Percentiles rank a stretch among this genome's conserved stretches.
Evolutionary conservation across 2,113 vertebrate species (phyloP).

Genomic region (Phoenicopterus ruber): DNA sequence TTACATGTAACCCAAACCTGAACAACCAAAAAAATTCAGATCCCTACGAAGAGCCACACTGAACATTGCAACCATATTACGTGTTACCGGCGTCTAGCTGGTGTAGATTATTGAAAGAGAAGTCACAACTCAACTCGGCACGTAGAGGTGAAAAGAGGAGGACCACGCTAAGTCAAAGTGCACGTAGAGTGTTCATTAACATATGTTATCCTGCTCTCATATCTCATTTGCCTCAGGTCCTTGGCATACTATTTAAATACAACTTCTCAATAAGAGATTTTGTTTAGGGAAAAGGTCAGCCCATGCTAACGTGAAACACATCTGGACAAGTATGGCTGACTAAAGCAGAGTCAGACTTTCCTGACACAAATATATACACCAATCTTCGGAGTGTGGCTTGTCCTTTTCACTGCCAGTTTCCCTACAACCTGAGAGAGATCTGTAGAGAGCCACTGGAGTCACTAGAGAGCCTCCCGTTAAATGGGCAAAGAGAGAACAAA

Average conservation of each 20-base stretch:
- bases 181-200: not conserved
- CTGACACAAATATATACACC: not conserved
- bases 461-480: conserved; percentile 47
- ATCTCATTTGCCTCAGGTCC: not conserved
- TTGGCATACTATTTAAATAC: not conserved
- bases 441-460: conserved; percentile 54
- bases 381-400: not conserved
- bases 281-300: not conserved
- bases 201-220: not conserved
- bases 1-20: not conserved
- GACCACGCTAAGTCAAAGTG: not conserved
- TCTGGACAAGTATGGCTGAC: not conserved
- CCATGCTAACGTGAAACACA: not conserved
- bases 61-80: not conserved
- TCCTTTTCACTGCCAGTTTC: not conserved
- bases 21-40: not conserved
- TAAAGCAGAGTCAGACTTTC: not conserved
- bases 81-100: not conserved
- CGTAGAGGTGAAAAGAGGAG: not conserved
- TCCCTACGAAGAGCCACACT: not conserved
- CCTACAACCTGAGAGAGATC: conserved; percentile 10
- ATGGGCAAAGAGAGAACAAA: conserved; percentile 58
- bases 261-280: not conserved
- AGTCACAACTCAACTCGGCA: not conserved
- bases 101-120: not conserved